Evolutionary conservation across 1,140 invertebrate genomes (phyloP), one percentile per base, ranked within the genome.

Genomic region (Fopius arisanus): DNA sequence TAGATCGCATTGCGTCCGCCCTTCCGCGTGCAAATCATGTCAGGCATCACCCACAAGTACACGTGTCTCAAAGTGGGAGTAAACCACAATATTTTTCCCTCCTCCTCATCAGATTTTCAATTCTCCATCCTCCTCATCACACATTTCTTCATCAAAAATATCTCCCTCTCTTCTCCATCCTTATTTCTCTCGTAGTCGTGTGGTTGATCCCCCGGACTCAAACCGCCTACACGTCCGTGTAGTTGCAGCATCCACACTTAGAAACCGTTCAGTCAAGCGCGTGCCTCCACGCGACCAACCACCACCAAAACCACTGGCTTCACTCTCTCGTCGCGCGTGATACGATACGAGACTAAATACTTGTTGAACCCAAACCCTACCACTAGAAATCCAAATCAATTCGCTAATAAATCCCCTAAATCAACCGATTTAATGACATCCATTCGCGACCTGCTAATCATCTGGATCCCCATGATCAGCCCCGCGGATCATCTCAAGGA

Each of bases 221-320:
- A 80, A 87, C 86, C n/a, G 86, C 85, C 85, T 86, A 87, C 86
- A 81, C 86, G 29, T 84, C 81, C 84, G 82, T 84, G 82, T 85
- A 85, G 85, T 83, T 81, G 84, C 85, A 86, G 84, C 84, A 86
- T 87, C 86, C 85, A 86, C 86, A 86, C 85, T 87, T 86, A 82
- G 82, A 83, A 80, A 83, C 83, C 81, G 84, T 83, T 75, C 86
- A 86, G 86, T 86, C 81, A 82, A 86, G 84, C 87, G 86, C 87
- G 86, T 87, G 85, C 87, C 85, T 87, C 85, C 85, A 88, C 87
- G 85, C 87, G 87, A 86, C 86, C 86, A 86, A 82, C 86, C 85
- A 86, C 85, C 83, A 86, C 84, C 83, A 80, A 79, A n/a, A 84
- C 81, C 83, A 87, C 83, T 79, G 81, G 68, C 67, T 51, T 43